Percentiles rank a stretch among this genome's conserved stretches.
Evolutionary conservation across 2,888 invertebrate genomes (phyloP).

Genomic region (Cabera pusaria): DNA sequence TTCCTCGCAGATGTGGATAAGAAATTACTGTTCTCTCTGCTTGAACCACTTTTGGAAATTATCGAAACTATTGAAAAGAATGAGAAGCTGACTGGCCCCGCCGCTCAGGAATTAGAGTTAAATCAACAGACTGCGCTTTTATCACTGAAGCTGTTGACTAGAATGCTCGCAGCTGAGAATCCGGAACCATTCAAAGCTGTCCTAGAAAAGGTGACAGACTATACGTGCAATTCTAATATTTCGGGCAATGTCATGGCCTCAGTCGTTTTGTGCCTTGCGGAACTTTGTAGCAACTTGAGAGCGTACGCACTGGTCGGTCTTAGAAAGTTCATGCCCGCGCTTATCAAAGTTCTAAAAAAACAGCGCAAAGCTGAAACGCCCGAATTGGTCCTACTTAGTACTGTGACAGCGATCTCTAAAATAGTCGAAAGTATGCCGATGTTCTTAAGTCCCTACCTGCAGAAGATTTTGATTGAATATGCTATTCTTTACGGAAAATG

Average conservation of each 20-base stretch:
- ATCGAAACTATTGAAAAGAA: constrained; percentile 78
- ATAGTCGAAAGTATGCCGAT: constrained; percentile 91
- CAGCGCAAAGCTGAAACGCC: constrained; percentile 84
- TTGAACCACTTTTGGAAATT: constrained; percentile 85
- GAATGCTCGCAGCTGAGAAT: constrained; percentile 86
- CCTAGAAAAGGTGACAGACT: constrained; percentile 86
- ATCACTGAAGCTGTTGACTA: constrained; percentile 92
- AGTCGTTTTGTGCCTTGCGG: constrained; percentile 89
- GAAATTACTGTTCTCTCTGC: constrained; percentile 79
- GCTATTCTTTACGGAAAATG: constrained; percentile 83
- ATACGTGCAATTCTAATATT: constrained; percentile 77
- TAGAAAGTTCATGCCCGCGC: constrained; percentile 90
- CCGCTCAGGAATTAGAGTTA: constrained; percentile 84
- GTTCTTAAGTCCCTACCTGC: constrained; percentile 93
- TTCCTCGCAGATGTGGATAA: constrained; percentile 82
- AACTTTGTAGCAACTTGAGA: constrained; percentile 89
- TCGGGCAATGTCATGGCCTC: constrained; percentile 88
- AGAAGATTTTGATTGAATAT: constrained; percentile 86
- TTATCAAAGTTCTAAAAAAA: constrained; percentile 85
- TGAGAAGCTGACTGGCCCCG: constrained; percentile 53
- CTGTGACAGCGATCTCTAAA: constrained; percentile 91
- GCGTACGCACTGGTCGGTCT: constrained; percentile 89
- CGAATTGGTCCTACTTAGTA: constrained; percentile 86
- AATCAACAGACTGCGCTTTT: constrained; percentile 93
- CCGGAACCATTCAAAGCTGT: constrained; percentile 88